Evolutionary conservation across 2,113 vertebrate species (phyloP).

Genomic region (Phylloscopus trochilus): DNA sequence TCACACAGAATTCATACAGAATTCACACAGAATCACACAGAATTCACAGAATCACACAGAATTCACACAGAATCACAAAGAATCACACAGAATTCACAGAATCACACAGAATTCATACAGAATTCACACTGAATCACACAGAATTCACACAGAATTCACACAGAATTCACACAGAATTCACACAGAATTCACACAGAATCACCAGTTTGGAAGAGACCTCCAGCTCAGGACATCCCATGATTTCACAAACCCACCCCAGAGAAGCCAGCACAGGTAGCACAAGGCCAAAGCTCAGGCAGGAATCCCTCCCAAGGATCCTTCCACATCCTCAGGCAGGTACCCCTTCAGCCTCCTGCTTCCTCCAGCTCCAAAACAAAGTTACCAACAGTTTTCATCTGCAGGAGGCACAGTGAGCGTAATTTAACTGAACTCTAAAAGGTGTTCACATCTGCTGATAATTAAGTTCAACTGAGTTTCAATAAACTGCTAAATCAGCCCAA

Average conservation of each 20-base stretch:
- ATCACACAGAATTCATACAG: too few relatives aligned
- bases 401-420: background rate
- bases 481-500: background rate
- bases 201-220: too few relatives aligned
- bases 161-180: too few relatives aligned
- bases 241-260: background rate
- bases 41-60: too few relatives aligned
- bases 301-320: background rate
- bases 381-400: background rate
- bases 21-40: too few relatives aligned
- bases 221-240: background rate
- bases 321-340: background rate
- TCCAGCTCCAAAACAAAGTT: background rate
- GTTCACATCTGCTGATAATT: background rate
- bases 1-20: too few relatives aligned
- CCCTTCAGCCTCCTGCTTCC: background rate
- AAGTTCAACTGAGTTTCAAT: background rate
- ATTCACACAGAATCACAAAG: too few relatives aligned
- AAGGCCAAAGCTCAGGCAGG: accelerated
- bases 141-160: too few relatives aligned
- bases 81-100: too few relatives aligned
- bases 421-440: background rate
- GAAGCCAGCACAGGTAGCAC: accelerated
- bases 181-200: too few relatives aligned
- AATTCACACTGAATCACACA: too few relatives aligned